These are phyloP conservation scores for Drosophila ananassae DNA, from an alignment of 1,140 invertebrate species.

Conservation along the genomic window DNA sequence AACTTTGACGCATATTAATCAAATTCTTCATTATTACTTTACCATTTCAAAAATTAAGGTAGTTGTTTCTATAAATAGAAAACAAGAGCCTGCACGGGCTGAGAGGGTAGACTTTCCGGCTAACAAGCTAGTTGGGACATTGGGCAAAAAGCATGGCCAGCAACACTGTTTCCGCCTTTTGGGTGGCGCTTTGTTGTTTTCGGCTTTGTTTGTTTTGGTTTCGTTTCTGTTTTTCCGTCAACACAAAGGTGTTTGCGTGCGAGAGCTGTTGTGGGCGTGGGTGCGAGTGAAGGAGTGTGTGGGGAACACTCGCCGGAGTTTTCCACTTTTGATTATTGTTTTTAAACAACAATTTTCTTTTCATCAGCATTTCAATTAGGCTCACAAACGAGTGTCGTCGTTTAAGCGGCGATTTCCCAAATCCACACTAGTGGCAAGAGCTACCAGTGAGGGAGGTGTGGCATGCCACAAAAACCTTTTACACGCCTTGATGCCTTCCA, in stretches of 20 bases:
- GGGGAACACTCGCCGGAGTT: slow-evolving; percentile 65
- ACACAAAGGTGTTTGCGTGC: slow-evolving; percentile 28
- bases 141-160: slow-evolving; percentile 33
- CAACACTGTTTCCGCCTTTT: slow-evolving; percentile 65
- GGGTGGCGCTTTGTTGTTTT: slow-evolving; percentile 33
- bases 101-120: slow-evolving; percentile 27
- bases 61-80: background rate
- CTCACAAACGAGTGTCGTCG: slow-evolving; percentile 53
- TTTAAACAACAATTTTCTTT: slow-evolving; percentile 74
- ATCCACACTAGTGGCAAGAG: background rate
- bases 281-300: background rate
- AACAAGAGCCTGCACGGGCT: background rate
- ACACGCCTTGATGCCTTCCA: slow-evolving; percentile 64
- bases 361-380: slow-evolving; percentile 81
- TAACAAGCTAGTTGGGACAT: slow-evolving; percentile 25
- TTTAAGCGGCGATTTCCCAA: slow-evolving; percentile 38
- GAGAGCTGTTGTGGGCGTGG: slow-evolving; percentile 10
- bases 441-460: slow-evolving; percentile 9
- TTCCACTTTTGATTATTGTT: slow-evolving; percentile 80
- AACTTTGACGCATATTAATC: no score
- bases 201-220: slow-evolving; percentile 60
- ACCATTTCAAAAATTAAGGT: background rate
- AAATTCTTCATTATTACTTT: no score
- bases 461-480: slow-evolving; percentile 69
- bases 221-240: slow-evolving; percentile 45